Percentiles rank a stretch among this genome's conserved stretches.
These are phyloP conservation scores for Netelia fuscicornis DNA, from an alignment of 2,888 invertebrate genomes.

Conservation along the genomic window DNA sequence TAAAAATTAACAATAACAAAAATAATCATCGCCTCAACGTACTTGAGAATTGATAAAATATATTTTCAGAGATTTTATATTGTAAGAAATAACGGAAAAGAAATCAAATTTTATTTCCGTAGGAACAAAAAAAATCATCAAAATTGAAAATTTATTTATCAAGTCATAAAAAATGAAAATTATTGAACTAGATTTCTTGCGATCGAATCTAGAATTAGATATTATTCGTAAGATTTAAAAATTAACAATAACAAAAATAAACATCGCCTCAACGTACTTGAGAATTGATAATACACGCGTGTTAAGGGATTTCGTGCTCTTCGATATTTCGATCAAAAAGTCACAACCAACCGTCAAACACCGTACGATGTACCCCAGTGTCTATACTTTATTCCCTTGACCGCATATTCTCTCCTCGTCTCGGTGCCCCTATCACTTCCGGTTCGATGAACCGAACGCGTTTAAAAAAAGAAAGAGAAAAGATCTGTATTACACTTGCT, in stretches of 20 bases:
- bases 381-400: constrained; percentile 6
- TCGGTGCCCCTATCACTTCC: constrained; percentile 47
- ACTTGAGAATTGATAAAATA: too few species aligned
- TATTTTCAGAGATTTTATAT: background rate
- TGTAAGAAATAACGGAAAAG: background rate
- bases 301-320: background rate
- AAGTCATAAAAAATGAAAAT: too few species aligned
- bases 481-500: background rate
- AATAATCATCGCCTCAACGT: too few species aligned
- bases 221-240: too few species aligned
- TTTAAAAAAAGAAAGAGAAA: constrained; percentile 6
- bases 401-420: constrained; percentile 16
- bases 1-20: too few species aligned
- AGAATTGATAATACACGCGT: background rate
- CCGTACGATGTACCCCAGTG: background rate
- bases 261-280: too few species aligned
- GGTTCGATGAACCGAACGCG: constrained; percentile 51
- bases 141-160: too few species aligned
- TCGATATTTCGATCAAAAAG: constrained; percentile 35
- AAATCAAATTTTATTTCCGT: background rate
- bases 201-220: too few species aligned
- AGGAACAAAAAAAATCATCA: background rate
- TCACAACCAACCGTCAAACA: background rate
- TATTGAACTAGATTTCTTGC: too few species aligned
- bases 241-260: too few species aligned